Percentiles rank a stretch among this genome's conserved stretches.
Evolutionary conservation across 2,888 invertebrate genomes (phyloP).

Genomic region (Caenorhabditis sinica): DNA sequence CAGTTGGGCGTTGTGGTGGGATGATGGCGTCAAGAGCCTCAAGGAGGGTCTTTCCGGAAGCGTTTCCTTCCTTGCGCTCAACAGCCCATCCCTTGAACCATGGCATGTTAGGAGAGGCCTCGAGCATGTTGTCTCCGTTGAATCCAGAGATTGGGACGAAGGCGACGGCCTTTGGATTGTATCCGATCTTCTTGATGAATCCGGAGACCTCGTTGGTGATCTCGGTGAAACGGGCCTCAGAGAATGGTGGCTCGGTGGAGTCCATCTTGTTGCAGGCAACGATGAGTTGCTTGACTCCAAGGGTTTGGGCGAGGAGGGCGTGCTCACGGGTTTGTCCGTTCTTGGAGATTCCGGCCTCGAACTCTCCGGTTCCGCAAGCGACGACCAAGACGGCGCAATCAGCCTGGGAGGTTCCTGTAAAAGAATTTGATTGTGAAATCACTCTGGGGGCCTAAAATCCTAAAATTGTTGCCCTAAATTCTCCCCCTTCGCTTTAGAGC

Average conservation of each 20-base stretch:
- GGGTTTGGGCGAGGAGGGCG: slow-evolving; percentile 96
- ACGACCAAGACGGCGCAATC: slow-evolving; percentile 99
- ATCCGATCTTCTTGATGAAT: slow-evolving; percentile 99
- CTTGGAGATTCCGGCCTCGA: slow-evolving; percentile 99
- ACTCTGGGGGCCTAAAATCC: not conserved
- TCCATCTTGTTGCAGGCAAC: slow-evolving; percentile 99
- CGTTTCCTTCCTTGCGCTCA: slow-evolving; percentile 95
- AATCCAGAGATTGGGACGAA: slow-evolving; percentile 99
- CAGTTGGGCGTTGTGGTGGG: slow-evolving; percentile 95
- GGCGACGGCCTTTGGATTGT: slow-evolving; percentile 96
- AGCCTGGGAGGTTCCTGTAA: slow-evolving; percentile 86
- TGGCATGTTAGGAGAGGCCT: slow-evolving; percentile 94
- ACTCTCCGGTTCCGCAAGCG: slow-evolving; percentile 99
- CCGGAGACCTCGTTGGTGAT: slow-evolving; percentile 96
- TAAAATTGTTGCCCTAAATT: too few species aligned
- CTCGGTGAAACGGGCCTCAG: slow-evolving; percentile 95
- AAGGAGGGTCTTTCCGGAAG: slow-evolving; percentile 95
- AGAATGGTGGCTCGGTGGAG: slow-evolving; percentile 98
- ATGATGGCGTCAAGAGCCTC: slow-evolving; percentile 98
- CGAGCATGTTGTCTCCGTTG: slow-evolving; percentile 99
- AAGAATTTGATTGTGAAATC: slow-evolving; percentile 12
- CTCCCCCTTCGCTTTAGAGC: too few species aligned
- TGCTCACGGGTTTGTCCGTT: slow-evolving; percentile 99
- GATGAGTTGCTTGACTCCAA: slow-evolving; percentile 98
- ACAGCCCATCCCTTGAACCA: slow-evolving; percentile 96